A percentile compares a stretch with the other conserved stretches of the same genome.
These are phyloP conservation scores for Folsomia candida DNA, from an alignment of 2,888 invertebrate genomes.

Conservation along the genomic window DNA sequence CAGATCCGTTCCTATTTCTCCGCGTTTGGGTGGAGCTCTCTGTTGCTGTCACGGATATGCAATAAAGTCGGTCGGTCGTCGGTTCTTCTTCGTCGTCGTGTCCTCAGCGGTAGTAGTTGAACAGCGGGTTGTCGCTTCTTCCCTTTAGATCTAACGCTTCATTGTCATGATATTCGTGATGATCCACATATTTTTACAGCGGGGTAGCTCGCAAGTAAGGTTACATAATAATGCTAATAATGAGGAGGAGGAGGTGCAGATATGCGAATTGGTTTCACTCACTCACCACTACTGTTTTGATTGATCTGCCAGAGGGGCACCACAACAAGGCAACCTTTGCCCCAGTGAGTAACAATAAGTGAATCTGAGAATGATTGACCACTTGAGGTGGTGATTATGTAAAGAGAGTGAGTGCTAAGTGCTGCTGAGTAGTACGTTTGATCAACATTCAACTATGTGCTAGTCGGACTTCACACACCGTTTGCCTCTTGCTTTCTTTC, in stretches of 20 bases:
- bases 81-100: neutral
- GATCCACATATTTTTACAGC: neutral
- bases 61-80: neutral
- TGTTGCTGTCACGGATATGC: constrained; percentile 2
- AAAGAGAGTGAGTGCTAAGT: neutral
- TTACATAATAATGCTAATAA: no score
- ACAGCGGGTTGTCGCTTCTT: neutral
- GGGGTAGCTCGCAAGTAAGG: neutral
- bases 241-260: no score
- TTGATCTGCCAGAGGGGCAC: neutral
- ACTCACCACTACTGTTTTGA: neutral
- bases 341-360: neutral
- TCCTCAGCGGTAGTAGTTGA: no score
- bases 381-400: neutral
- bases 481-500: constrained; percentile 7
- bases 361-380: neutral
- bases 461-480: no score
- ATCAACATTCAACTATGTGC: no score
- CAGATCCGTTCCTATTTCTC: constrained; percentile 30
- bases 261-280: no score
- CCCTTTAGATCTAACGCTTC: neutral
- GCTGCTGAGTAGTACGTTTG: neutral
- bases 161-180: no score
- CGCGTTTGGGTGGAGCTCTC: constrained; percentile 24
- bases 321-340: no score